Evolutionary conservation across 2,888 invertebrate species (phyloP).

Genomic region (Anoplius nigerrimus): DNA sequence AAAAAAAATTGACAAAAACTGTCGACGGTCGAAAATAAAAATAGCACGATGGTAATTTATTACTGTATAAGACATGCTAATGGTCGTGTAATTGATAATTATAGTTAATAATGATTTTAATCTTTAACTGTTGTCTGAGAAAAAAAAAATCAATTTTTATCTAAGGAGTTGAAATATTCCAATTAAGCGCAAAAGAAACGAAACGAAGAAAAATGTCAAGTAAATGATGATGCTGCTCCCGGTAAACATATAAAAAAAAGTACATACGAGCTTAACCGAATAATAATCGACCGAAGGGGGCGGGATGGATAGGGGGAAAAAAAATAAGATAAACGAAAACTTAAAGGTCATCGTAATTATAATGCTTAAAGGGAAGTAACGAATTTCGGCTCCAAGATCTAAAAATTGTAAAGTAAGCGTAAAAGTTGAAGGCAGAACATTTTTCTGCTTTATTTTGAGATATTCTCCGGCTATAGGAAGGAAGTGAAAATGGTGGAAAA

Average conservation of each 20-base stretch:
- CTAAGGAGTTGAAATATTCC: slow-evolving; percentile 55
- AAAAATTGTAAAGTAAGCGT: slow-evolving; percentile 60
- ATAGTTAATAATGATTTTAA: slow-evolving; percentile 72
- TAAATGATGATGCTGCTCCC: slow-evolving; percentile 13
- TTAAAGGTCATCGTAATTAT: slow-evolving; percentile 11
- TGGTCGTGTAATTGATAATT: slow-evolving; percentile 70
- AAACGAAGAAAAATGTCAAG: too few species aligned
- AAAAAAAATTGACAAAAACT: slow-evolving; percentile 38
- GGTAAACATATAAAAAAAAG: slow-evolving; percentile 43
- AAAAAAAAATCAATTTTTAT: slow-evolving; percentile 66
- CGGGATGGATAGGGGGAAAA: too few species aligned
- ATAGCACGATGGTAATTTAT: slow-evolving; percentile 66
- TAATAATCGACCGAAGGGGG: slow-evolving; percentile 38
- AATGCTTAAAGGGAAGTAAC: slow-evolving; percentile 47
- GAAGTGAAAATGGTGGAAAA: too few species aligned
- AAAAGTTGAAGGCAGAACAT: slow-evolving; percentile 59
- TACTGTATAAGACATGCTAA: slow-evolving; percentile 68
- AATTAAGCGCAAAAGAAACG: slow-evolving; percentile 34
- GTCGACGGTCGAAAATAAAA: slow-evolving; percentile 60
- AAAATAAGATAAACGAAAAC: too few species aligned
- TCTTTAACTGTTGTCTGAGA: slow-evolving; percentile 70
- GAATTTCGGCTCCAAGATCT: slow-evolving; percentile 62
- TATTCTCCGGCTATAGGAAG: slow-evolving; percentile 61
- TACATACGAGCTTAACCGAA: slow-evolving; percentile 57
- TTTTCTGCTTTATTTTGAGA: slow-evolving; percentile 66